A percentile compares a stretch with the other conserved stretches of the same genome.
phyloP scores from a whole-genome alignment of 2,113 vertebrate genomes.

The Notothenia coriiceps region DNA sequence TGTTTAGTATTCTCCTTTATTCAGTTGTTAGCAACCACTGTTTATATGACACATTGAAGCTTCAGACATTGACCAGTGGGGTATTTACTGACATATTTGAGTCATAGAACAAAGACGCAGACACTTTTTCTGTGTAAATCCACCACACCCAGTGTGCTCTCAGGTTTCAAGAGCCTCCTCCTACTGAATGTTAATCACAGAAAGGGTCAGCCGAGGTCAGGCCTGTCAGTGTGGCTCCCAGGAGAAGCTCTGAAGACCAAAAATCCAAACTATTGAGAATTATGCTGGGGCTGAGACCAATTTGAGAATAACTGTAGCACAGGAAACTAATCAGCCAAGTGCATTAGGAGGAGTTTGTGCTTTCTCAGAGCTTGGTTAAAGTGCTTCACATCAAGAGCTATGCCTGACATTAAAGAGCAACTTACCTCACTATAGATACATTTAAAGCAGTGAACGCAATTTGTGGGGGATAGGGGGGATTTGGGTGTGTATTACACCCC shows the following conservation, averaged over 20 bases:
- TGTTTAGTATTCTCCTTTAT: no score
- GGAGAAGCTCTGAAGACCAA: constrained; percentile 47
- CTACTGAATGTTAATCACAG: constrained; percentile 54
- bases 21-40: no score
- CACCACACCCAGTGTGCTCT: constrained; percentile 22
- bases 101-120: no score
- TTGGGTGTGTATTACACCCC: not conserved
- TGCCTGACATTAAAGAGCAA: not conserved
- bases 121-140: not conserved
- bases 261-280: constrained; percentile 51
- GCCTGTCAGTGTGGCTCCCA: constrained; percentile 42
- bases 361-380: constrained; percentile 25
- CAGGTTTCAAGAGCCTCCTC: constrained; percentile 61
- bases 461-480: not conserved
- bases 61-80: no score
- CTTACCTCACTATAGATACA: not conserved
- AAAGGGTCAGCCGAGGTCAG: constrained; percentile 61
- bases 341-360: constrained; percentile 25
- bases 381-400: constrained; percentile 27
- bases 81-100: no score
- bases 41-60: no score
- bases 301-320: constrained; percentile 58
- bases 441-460: constrained; percentile 5
- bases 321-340: constrained; percentile 71
- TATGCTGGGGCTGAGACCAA: constrained; percentile 43